Evolutionary conservation across 2,113 vertebrate species (phyloP).

Genomic region (Cygnus buccinator): DNA sequence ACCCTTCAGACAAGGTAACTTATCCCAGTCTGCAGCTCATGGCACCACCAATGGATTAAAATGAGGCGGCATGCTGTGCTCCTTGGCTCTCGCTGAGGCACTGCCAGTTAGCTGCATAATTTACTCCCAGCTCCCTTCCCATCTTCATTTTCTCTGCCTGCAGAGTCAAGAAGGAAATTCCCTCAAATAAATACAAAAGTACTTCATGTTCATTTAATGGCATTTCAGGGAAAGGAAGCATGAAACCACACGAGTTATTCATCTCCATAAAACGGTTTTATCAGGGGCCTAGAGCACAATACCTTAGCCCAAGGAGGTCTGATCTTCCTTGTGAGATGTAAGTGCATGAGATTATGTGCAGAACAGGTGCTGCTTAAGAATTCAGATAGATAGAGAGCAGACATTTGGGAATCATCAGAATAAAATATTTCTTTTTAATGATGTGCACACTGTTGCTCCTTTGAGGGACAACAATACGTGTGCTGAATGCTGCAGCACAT

Average conservation of each 20-base stretch:
- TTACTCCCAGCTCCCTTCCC: not conserved
- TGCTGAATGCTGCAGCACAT: not conserved
- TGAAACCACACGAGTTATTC: slow-evolving; percentile 44
- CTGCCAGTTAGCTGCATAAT: not conserved
- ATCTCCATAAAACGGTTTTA: slow-evolving; percentile 55
- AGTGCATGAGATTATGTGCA: slow-evolving; percentile 38
- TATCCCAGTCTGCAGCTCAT: not conserved
- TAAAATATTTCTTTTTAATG: slow-evolving; percentile 60
- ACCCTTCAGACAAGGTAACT: not conserved
- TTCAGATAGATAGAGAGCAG: not conserved
- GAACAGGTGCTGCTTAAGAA: slow-evolving; percentile 23
- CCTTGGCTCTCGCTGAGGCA: not conserved
- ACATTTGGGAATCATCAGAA: slow-evolving; percentile 59
- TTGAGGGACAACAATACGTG: slow-evolving; percentile 21
- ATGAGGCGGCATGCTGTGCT: not conserved
- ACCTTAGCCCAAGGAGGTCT: slow-evolving; percentile 11
- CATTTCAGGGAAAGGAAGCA: slow-evolving; percentile 60
- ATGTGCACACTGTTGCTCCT: slow-evolving; percentile 49
- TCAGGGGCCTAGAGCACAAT: slow-evolving; percentile 39
- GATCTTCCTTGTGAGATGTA: slow-evolving; percentile 46
- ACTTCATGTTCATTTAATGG: slow-evolving; percentile 53
- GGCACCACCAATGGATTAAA: slow-evolving; percentile 20
- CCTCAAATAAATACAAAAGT: slow-evolving; percentile 56
- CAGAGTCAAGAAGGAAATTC: slow-evolving; percentile 39
- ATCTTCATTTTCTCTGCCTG: not conserved